A percentile compares a stretch with the other conserved stretches of the same genome.
These are phyloP conservation scores for Eulemur coronatus DNA, from an alignment of 2,797 vertebrate species.

Conservation along the genomic window DNA sequence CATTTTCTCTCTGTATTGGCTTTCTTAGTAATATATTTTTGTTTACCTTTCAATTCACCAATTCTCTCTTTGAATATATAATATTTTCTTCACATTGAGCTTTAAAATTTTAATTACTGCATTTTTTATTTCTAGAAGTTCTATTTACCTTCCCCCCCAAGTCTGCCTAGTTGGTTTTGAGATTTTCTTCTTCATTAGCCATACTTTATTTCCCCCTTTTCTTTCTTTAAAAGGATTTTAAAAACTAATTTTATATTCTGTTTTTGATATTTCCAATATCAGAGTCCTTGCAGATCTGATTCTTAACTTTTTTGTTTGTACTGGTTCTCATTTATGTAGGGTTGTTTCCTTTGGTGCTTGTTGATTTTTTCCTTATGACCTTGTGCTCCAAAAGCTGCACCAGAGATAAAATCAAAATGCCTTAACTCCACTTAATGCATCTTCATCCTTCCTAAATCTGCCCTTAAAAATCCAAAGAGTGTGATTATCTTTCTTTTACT, in stretches of 20 bases:
- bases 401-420: neutral
- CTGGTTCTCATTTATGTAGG: neutral
- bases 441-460: neutral
- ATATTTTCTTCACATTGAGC: neutral
- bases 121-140: slow-evolving; percentile 5
- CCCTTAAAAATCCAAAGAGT: neutral
- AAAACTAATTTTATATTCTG: neutral
- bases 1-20: neutral
- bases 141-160: neutral
- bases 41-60: neutral
- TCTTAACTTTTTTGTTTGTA: neutral
- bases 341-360: neutral
- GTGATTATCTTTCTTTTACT: neutral
- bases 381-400: neutral
- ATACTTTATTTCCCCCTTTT: neutral
- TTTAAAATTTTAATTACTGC: neutral
- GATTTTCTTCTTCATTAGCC: neutral
- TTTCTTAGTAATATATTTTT: neutral
- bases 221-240: neutral
- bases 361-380: neutral
- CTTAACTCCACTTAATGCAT: neutral
- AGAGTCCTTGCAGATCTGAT: neutral
- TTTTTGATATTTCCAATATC: neutral
- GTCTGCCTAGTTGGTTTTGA: neutral
- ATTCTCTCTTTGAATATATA: neutral